A percentile compares a stretch with the other conserved stretches of the same genome.
Conservation (phyloP, 2,797 vertebrate species). For the Hydrophis major region DNA sequence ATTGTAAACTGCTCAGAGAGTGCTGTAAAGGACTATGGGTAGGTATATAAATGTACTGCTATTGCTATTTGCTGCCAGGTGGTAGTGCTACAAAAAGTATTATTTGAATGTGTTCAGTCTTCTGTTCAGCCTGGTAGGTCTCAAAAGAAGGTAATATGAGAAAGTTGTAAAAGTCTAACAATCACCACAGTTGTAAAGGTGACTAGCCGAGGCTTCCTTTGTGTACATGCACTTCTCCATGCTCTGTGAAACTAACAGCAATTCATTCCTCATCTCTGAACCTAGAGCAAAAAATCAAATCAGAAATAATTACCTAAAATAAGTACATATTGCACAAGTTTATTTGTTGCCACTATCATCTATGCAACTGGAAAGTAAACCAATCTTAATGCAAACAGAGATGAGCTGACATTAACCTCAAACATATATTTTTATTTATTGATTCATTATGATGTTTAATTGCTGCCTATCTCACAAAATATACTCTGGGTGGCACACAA, state of each 20-base stretch:
- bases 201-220: background rate
- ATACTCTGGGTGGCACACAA: background rate
- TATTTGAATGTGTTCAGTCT: background rate
- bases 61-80: background rate
- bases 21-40: too few species aligned
- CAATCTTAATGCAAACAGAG: background rate
- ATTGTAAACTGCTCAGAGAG: too few species aligned
- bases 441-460: background rate
- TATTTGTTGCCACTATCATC: background rate
- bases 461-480: background rate
- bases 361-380: background rate
- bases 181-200: background rate
- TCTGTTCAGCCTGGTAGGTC: background rate
- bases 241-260: background rate
- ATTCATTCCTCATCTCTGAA: background rate
- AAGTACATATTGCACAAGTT: background rate
- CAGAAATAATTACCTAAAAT: background rate
- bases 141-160: background rate
- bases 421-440: background rate
- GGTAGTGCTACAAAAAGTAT: background rate
- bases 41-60: too few species aligned
- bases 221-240: background rate
- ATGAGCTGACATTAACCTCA: background rate
- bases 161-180: background rate
- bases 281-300: background rate